Percentiles rank a stretch among this genome's conserved stretches.
Evolutionary conservation across 2,888 invertebrate species (phyloP).

Genomic region (Emesis castigata): DNA sequence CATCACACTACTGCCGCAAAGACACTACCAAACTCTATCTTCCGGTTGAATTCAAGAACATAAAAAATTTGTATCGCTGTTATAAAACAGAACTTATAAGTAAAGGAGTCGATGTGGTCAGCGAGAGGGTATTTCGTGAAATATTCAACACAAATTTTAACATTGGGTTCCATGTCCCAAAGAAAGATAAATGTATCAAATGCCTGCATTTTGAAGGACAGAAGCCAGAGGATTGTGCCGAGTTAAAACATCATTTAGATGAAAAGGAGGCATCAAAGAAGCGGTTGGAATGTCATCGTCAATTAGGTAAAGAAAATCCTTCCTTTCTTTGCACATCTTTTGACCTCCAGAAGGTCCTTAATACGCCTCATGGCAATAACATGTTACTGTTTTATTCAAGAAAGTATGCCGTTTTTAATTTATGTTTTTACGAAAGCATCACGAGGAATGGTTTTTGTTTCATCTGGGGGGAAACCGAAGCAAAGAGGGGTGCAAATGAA

Average conservation of each 20-base stretch:
- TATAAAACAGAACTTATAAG: constrained; percentile 37
- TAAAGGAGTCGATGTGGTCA: constrained; percentile 45
- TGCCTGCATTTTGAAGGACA: constrained; percentile 23
- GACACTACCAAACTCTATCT: constrained; percentile 42
- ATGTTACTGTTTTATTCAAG: constrained; percentile 60
- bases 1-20: constrained; percentile 63
- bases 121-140: constrained; percentile 55
- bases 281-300: constrained; percentile 40
- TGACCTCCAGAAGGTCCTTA: constrained; percentile 51
- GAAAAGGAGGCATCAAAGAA: constrained; percentile 42
- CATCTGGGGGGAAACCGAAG: constrained; percentile 60
- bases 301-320: constrained; percentile 20
- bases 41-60: constrained; percentile 40
- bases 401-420: constrained; percentile 59
- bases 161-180: constrained; percentile 62
- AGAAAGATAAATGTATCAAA: constrained; percentile 59
- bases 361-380: constrained; percentile 46
- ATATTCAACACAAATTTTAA: constrained; percentile 59
- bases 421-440: constrained; percentile 56
- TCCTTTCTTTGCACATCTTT: constrained; percentile 41
- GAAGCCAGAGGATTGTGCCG: neutral
- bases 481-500: constrained; percentile 63
- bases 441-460: constrained; percentile 56
- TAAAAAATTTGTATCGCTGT: constrained; percentile 41
- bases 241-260: constrained; percentile 7